Percentiles rank a stretch among this genome's conserved stretches.
These are phyloP conservation scores for Apis mellifera DNA, from an alignment of 1,140 invertebrate species.

Conservation along the genomic window DNA sequence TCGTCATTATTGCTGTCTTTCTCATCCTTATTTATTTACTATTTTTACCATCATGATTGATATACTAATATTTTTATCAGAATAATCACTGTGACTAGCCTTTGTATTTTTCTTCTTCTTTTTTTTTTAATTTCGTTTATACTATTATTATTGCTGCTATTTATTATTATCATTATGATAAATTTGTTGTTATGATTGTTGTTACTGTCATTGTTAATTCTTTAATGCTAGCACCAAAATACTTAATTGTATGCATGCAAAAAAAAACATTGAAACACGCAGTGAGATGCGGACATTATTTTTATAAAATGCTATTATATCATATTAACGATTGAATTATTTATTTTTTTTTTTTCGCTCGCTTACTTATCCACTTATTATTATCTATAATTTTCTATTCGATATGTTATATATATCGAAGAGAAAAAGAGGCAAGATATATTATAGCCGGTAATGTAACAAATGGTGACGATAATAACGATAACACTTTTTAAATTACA, in stretches of 20 bases:
- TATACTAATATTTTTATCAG: too few relatives aligned
- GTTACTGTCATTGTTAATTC: constrained; percentile 2
- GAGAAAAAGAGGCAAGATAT: not conserved
- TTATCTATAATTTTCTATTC: constrained; percentile 27
- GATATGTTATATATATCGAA: constrained; percentile 50
- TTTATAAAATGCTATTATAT: constrained; percentile 67
- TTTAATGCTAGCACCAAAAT: not conserved
- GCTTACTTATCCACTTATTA: constrained; percentile 16
- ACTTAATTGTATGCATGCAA: not conserved
- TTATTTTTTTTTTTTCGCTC: not conserved
- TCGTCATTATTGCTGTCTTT: not conserved
- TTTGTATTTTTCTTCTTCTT: not conserved
- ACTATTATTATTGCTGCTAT: not conserved
- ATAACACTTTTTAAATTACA: constrained; percentile 51
- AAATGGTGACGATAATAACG: constrained; percentile 57
- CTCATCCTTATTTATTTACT: not conserved
- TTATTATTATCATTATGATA: not conserved
- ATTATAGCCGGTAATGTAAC: constrained; percentile 36
- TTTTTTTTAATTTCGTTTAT: not conserved
- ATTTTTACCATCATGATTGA: not conserved
- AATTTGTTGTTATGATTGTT: constrained; percentile 1
- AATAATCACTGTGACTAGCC: not conserved
- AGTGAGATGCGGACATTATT: constrained; percentile 58
- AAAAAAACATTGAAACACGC: not conserved
- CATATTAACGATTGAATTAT: constrained; percentile 58